Conservation (phyloP, 2,113 vertebrate species). For the Daboia siamensis region DNA sequence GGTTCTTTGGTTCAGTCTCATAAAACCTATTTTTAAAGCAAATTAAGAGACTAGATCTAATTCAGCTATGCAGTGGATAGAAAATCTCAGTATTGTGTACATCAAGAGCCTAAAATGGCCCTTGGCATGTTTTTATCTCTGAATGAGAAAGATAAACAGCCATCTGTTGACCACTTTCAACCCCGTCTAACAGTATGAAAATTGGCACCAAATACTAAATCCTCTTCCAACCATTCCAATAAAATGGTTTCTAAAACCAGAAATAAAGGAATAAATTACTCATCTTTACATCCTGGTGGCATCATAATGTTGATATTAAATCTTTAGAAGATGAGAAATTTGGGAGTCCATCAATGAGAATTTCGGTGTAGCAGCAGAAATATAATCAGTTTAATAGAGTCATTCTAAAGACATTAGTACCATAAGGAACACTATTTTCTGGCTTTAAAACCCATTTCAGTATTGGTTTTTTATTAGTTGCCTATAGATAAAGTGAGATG, state of each 20-base stretch:
- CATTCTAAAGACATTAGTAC: slow-evolving; percentile 2
- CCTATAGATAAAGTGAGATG: not conserved
- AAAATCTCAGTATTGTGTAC: not conserved
- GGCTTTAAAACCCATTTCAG: not conserved
- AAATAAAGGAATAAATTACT: slow-evolving; percentile 10
- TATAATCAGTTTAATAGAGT: not conserved
- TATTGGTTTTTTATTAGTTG: not conserved
- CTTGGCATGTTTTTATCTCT: slow-evolving; percentile 22
- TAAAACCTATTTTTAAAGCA: not conserved
- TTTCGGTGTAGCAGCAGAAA: not conserved
- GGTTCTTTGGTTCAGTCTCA: not conserved
- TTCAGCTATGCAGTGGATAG: not conserved
- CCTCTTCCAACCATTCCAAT: not conserved
- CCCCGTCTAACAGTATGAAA: slow-evolving; percentile 11
- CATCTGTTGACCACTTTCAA: slow-evolving; percentile 33
- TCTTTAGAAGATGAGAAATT: slow-evolving; percentile 10
- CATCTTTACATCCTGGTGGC: not conserved
- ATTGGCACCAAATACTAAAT: not conserved
- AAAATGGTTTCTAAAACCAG: slow-evolving; percentile 4
- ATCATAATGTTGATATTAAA: not conserved
- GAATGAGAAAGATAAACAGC: slow-evolving; percentile 27
- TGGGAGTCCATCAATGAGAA: not conserved
- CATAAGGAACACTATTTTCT: not conserved
- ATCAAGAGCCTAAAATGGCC: slow-evolving; percentile 7
- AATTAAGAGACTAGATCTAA: not conserved